Percentiles rank a stretch among this genome's conserved stretches.
Conservation (phyloP, 2,797 vertebrate genomes). For the Crotalus adamanteus region DNA sequence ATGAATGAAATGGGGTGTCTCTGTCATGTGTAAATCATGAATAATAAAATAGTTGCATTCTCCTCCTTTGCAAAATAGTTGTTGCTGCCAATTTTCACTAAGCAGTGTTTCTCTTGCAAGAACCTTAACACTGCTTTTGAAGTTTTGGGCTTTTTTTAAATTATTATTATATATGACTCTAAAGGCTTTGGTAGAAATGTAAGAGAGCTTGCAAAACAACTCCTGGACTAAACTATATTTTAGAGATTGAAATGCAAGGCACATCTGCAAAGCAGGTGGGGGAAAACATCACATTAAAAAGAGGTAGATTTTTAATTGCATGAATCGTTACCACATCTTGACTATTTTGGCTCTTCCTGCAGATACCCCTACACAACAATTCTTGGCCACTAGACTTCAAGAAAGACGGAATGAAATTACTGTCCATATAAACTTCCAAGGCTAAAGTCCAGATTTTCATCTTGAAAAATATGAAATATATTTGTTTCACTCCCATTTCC, state of each 20-base stretch:
- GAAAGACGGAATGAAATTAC: background rate
- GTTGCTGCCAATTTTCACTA: background rate
- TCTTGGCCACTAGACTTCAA: background rate
- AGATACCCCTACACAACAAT: background rate
- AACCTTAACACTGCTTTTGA: background rate
- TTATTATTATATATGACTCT: background rate
- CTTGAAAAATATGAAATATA: background rate
- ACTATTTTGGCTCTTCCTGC: background rate
- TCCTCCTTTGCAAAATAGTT: background rate
- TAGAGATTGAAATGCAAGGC: background rate
- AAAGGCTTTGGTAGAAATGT: background rate
- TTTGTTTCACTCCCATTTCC: background rate
- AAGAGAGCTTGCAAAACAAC: background rate
- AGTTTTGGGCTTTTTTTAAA: background rate
- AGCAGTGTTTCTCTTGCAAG: background rate
- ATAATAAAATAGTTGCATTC: background rate
- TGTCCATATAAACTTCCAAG: background rate
- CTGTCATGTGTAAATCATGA: no score
- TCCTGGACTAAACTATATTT: background rate
- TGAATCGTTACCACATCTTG: background rate
- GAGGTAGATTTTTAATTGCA: background rate
- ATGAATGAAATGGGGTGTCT: background rate
- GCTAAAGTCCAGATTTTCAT: background rate
- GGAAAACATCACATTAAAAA: background rate
- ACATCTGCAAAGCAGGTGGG: background rate